Evolutionary conservation across 2,113 vertebrate species (phyloP).

Genomic region (Brachirus orientalis): DNA sequence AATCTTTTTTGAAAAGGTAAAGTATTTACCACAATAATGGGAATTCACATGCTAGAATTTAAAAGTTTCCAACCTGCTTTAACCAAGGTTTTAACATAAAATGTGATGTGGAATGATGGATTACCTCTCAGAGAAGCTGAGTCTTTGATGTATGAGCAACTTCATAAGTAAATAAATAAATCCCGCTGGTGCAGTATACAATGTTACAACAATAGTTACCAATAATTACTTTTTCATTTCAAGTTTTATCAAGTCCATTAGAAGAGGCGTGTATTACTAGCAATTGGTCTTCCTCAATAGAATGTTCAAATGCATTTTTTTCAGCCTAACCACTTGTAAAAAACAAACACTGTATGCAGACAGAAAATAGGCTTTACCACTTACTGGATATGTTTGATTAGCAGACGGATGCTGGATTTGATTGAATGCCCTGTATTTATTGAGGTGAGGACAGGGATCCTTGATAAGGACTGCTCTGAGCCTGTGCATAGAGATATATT

Average conservation of each 20-base stretch:
- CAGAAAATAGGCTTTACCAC: conserved; percentile 38
- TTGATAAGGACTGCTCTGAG: conserved; percentile 25
- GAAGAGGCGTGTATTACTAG: conserved; percentile 60
- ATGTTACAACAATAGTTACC: conserved; percentile 67
- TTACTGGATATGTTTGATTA: conserved; percentile 3
- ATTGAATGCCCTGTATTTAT: conserved; percentile 22
- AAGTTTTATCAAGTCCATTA: conserved; percentile 67
- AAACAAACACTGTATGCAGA: conserved; percentile 72
- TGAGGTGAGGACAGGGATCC: conserved; percentile 5
- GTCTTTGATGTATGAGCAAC: conserved; percentile 33
- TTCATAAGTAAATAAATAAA: conserved; percentile 59
- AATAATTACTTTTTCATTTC: conserved; percentile 72
- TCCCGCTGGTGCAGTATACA: conserved; percentile 39
- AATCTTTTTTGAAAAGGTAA: not conserved
- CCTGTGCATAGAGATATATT: conserved; percentile 22
- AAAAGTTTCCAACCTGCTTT: not conserved
- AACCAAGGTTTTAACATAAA: conserved; percentile 20
- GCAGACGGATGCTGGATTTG: conserved; percentile 3
- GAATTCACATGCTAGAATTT: not conserved
- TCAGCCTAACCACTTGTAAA: conserved; percentile 69
- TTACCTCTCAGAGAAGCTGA: conserved; percentile 24
- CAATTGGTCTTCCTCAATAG: conserved; percentile 67
- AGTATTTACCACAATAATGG: conserved; percentile 1
- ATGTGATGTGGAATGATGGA: conserved; percentile 1
- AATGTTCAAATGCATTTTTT: conserved; percentile 65